A percentile compares a stretch with the other conserved stretches of the same genome.
Evolutionary conservation across 2,797 vertebrate species (phyloP).

Genomic region (Rhynchotus rufescens): DNA sequence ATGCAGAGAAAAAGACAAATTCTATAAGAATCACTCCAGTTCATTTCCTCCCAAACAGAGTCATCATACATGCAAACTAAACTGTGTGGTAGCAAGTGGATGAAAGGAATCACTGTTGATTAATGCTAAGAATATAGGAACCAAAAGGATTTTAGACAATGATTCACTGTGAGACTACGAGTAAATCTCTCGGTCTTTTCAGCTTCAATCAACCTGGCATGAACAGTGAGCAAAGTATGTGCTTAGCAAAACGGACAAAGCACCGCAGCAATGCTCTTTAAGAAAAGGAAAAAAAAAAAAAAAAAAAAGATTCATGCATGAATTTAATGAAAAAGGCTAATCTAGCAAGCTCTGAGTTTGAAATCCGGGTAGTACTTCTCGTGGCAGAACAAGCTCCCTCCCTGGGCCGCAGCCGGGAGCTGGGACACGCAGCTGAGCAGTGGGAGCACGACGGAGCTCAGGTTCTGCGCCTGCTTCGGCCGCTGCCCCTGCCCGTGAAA

Average conservation of each 20-base stretch:
- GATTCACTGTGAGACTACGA: conserved; percentile 13
- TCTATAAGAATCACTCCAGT: background rate
- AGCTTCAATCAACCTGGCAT: conserved; percentile 1
- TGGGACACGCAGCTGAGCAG: background rate
- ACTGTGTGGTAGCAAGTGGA: background rate
- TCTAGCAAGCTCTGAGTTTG: background rate
- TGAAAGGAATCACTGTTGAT: conserved; percentile 48
- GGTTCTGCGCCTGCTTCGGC: background rate
- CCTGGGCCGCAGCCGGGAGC: background rate
- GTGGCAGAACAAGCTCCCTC: background rate
- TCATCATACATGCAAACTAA: background rate
- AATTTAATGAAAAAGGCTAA: conserved; percentile 5
- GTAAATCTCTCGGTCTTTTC: background rate
- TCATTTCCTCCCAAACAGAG: background rate
- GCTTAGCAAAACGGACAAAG: background rate
- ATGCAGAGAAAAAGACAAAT: conserved; percentile 4
- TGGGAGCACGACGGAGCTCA: background rate
- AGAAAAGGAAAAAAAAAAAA: too few relatives aligned
- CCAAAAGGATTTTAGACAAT: conserved; percentile 16
- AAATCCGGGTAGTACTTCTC: background rate
- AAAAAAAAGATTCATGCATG: background rate
- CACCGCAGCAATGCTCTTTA: background rate
- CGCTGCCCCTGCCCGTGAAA: background rate
- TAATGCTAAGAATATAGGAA: conserved; percentile 9
- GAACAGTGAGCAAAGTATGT: background rate